Conservation (phyloP, 2,888 invertebrate genomes). For the Sicus ferrugineus region DNA sequence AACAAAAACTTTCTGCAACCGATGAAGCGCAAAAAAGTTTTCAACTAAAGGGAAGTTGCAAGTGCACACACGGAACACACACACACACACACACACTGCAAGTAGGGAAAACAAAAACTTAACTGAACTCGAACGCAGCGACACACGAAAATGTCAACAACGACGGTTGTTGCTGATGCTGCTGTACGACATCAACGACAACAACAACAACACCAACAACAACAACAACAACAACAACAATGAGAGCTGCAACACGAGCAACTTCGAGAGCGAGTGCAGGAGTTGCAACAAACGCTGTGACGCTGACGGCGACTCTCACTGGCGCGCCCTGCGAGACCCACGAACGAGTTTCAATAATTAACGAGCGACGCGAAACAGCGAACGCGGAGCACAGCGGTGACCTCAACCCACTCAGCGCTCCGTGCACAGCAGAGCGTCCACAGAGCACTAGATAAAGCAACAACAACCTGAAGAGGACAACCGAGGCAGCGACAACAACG, state of each 20-base stretch:
- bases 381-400: neutral
- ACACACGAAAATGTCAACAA: slow-evolving; percentile 35
- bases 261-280: slow-evolving; percentile 20
- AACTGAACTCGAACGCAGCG: neutral
- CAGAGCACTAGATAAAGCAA: neutral
- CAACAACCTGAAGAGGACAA: slow-evolving; percentile 9
- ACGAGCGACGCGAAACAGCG: slow-evolving; percentile 26
- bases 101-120: neutral
- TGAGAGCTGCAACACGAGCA: slow-evolving; percentile 11
- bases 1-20: neutral
- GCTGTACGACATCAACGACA: slow-evolving; percentile 37
- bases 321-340: slow-evolving; percentile 5
- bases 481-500: neutral
- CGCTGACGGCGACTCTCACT: neutral
- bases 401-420: neutral
- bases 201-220: too few relatives aligned
- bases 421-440: neutral
- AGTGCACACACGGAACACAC: too few relatives aligned
- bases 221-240: slow-evolving; percentile 11
- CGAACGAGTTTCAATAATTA: slow-evolving; percentile 39
- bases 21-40: neutral
- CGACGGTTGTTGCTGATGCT: too few relatives aligned
- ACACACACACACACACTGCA: neutral
- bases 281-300: slow-evolving; percentile 18
- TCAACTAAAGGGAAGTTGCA: slow-evolving; percentile 2